These are phyloP conservation scores for Lateolabrax maculatus DNA, from an alignment of 2,797 vertebrate genomes.

Conservation along the genomic window DNA sequence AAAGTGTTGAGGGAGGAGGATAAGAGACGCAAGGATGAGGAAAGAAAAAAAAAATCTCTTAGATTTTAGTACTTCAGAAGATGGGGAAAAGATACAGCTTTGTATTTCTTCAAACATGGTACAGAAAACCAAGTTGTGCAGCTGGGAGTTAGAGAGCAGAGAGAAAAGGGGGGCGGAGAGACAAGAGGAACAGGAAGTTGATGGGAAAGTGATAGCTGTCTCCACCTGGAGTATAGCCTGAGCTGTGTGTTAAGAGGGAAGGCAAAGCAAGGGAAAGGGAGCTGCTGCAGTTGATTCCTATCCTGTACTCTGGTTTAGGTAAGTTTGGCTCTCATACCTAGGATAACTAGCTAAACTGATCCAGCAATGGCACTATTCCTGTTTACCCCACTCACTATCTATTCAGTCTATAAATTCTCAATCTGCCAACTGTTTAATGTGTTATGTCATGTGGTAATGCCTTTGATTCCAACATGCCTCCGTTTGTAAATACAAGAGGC, in stretches of 20 bases:
- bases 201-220: constrained; percentile 83
- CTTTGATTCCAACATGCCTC: constrained; percentile 99
- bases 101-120: constrained; percentile 77
- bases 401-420: constrained; percentile 94
- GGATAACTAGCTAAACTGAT: constrained; percentile 77
- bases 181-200: constrained; percentile 82
- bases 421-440: constrained; percentile 98
- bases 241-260: constrained; percentile 71
- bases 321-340: constrained; percentile 80
- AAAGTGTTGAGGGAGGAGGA: constrained; percentile 57
- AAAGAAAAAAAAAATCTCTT: constrained; percentile 43
- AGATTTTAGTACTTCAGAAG: constrained; percentile 73
- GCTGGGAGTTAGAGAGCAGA: constrained; percentile 73
- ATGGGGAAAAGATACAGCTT: constrained; percentile 62
- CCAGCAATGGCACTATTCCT: constrained; percentile 86
- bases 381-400: constrained; percentile 89
- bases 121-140: constrained; percentile 72
- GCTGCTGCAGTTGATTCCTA: constrained; percentile 76
- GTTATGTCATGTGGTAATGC: constrained; percentile 99
- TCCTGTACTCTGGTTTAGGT: constrained; percentile 76
- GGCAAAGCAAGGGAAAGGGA: constrained; percentile 66
- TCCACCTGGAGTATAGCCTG: constrained; percentile 83
- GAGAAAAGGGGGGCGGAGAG: constrained; percentile 77
- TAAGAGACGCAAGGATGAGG: constrained; percentile 39
- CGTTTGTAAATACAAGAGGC: constrained; percentile 99